These are phyloP conservation scores for Pangasius mekongensis DNA, from an alignment of 2,797 vertebrate genomes.

Conservation along the genomic window DNA sequence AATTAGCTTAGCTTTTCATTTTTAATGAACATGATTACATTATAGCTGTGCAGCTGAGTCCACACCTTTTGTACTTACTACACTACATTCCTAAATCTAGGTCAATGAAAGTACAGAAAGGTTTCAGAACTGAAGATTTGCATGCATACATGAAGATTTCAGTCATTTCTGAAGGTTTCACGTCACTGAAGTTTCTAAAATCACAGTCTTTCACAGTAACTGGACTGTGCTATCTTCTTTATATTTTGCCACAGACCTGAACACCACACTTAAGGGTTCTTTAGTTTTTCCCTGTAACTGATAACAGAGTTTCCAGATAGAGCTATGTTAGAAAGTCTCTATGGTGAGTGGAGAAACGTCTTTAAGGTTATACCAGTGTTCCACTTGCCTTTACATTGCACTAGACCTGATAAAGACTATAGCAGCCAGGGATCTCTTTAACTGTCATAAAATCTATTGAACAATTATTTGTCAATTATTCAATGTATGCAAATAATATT, in stretches of 20 bases:
- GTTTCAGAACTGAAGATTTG: not conserved
- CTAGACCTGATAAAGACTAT: not conserved
- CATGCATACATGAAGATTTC: not conserved
- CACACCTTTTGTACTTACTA: not conserved
- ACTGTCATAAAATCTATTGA: not conserved
- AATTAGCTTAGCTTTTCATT: conserved; percentile 5
- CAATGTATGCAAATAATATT: not conserved
- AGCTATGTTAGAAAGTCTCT: not conserved
- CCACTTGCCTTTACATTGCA: not conserved
- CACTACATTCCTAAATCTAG: not conserved
- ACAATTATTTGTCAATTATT: too few relatives aligned
- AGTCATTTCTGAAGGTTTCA: not conserved
- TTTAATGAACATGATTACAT: not conserved
- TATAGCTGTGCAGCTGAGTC: not conserved
- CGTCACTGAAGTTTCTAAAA: not conserved
- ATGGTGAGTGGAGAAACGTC: not conserved
- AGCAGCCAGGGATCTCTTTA: not conserved
- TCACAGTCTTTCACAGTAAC: not conserved
- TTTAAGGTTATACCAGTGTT: not conserved
- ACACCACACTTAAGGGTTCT: not conserved
- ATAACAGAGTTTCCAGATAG: not conserved
- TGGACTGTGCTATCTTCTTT: not conserved
- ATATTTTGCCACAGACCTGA: not conserved
- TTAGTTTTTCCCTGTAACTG: not conserved
- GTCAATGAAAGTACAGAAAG: not conserved